Percentiles rank a stretch among this genome's conserved stretches.
These are phyloP conservation scores for Sarotherodon lohbergeri DNA, from an alignment of 2,113 vertebrate species.

Conservation along the genomic window DNA sequence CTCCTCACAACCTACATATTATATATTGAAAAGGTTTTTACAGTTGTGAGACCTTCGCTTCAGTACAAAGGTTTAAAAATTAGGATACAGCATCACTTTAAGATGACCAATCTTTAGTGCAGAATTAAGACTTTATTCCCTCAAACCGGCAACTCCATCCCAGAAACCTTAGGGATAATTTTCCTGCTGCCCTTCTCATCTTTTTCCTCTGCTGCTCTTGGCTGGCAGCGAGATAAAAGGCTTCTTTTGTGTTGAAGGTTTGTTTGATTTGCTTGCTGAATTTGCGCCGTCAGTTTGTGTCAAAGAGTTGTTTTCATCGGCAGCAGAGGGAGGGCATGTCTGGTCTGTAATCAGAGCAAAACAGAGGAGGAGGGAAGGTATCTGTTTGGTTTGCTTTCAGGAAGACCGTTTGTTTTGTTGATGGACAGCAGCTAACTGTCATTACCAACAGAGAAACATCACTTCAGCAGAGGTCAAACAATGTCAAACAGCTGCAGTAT, in stretches of 20 bases:
- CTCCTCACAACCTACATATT: background rate
- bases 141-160: background rate
- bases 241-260: background rate
- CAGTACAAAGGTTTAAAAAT: background rate
- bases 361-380: background rate
- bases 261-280: slow-evolving; percentile 22
- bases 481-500: background rate
- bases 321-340: background rate
- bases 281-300: background rate
- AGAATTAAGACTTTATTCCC: background rate
- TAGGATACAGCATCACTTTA: background rate
- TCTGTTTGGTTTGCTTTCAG: background rate
- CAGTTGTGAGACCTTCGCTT: background rate
- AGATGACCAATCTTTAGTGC: background rate
- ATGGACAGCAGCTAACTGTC: background rate
- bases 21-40: background rate
- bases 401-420: background rate
- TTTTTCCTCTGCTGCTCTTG: background rate
- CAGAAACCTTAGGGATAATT: background rate
- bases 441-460: background rate
- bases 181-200: slow-evolving; percentile 4
- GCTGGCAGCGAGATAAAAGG: background rate
- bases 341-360: background rate
- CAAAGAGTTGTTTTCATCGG: slow-evolving; percentile 25
- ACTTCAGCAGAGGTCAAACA: background rate